Evolutionary conservation across 2,797 vertebrate species (phyloP).

Genomic region (Epinephelus coioides): DNA sequence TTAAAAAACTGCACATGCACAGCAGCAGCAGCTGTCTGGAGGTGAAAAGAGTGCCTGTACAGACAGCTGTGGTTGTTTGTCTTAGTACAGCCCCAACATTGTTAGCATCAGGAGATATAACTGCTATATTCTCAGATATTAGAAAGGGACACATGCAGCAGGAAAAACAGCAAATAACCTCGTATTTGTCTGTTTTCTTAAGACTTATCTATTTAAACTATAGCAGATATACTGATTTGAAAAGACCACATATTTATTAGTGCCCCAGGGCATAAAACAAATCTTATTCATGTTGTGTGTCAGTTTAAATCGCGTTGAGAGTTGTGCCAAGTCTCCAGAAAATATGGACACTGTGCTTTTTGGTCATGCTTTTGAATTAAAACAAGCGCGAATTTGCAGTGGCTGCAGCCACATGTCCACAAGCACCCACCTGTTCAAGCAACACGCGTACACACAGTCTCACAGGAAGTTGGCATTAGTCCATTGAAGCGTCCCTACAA

Average conservation of each 20-base stretch:
- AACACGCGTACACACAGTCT: too few relatives aligned
- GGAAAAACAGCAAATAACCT: background rate
- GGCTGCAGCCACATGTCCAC: too few relatives aligned
- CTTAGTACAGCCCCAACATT: background rate
- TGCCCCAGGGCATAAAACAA: background rate
- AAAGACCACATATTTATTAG: background rate
- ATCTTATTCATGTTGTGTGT: background rate
- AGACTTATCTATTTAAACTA: background rate
- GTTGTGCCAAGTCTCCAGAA: background rate
- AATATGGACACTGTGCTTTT: background rate
- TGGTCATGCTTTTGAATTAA: background rate
- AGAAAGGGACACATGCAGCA: background rate
- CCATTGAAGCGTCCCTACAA: too few relatives aligned
- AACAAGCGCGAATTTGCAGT: too few relatives aligned
- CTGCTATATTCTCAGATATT: background rate
- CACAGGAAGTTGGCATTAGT: too few relatives aligned
- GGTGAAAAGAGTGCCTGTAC: conserved; percentile 13
- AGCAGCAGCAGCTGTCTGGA: conserved; percentile 9
- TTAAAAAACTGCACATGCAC: background rate
- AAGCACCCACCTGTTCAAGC: too few relatives aligned
- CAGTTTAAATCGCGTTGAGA: background rate
- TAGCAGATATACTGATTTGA: background rate
- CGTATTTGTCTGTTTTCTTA: background rate
- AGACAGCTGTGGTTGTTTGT: conserved; percentile 25
- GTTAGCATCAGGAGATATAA: too few relatives aligned